phyloP scores from a whole-genome alignment of 2,888 invertebrate genomes.

The Noctuana brunneofusca region DNA sequence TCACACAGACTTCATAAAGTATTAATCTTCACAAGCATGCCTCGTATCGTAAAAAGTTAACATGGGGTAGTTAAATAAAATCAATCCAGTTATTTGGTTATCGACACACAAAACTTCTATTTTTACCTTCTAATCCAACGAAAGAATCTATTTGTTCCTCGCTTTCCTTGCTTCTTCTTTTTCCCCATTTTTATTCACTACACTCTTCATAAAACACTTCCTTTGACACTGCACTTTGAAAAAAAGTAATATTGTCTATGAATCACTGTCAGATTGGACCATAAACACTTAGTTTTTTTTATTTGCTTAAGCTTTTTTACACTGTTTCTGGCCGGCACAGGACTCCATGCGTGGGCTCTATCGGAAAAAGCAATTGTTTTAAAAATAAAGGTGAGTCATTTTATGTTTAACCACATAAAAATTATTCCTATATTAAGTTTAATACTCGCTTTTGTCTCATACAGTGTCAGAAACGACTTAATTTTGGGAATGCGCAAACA shows the following conservation, averaged over 20 bases:
- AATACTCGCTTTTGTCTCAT: background rate
- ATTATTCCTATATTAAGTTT: background rate
- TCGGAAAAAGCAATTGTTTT: constrained; percentile 40
- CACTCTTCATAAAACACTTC: constrained; percentile 53
- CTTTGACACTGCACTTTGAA: constrained; percentile 39
- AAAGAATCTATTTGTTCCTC: constrained; percentile 72
- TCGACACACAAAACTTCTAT: constrained; percentile 14
- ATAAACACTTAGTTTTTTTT: constrained; percentile 49
- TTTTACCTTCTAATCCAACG: constrained; percentile 77
- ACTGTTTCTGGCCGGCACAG: constrained; percentile 63
- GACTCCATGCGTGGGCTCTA: constrained; percentile 66
- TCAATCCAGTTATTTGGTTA: constrained; percentile 15
- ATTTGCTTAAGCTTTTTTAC: constrained; percentile 40
- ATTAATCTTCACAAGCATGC: constrained; percentile 22
- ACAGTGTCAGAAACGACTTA: too few relatives aligned
- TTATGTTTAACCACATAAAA: background rate
- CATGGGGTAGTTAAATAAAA: constrained; percentile 1
- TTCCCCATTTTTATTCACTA: constrained; percentile 67
- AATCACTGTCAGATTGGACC: constrained; percentile 46
- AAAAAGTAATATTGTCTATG: constrained; percentile 51
- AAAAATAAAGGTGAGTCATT: background rate
- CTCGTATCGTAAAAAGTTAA: background rate
- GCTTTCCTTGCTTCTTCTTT: constrained; percentile 74
- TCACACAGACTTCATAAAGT: background rate
- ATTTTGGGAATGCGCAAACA: too few relatives aligned